These are phyloP conservation scores for Sminthurinus aureus DNA, from an alignment of 2,888 invertebrate species.

Conservation along the genomic window DNA sequence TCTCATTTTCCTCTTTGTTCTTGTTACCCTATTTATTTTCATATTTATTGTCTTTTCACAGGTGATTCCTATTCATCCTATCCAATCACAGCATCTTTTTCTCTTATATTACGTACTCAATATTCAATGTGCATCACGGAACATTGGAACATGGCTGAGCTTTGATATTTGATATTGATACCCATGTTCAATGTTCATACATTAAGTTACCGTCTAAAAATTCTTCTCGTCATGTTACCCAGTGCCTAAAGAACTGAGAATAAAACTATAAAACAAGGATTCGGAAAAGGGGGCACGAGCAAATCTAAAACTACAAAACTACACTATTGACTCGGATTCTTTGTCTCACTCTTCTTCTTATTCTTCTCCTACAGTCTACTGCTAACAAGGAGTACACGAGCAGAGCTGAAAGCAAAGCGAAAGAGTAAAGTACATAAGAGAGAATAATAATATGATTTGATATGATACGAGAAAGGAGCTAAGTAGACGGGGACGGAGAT, in stretches of 20 bases:
- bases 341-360: not conserved
- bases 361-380: not conserved
- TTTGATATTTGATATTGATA: no score
- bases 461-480: not conserved
- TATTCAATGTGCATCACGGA: no score
- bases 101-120: no score
- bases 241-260: not conserved
- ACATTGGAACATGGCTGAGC: no score
- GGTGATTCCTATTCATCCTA: no score
- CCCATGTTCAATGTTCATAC: no score
- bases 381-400: conserved; percentile 16
- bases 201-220: no score
- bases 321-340: conserved; percentile 14
- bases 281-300: not conserved
- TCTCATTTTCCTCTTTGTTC: not conserved
- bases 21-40: not conserved
- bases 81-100: no score
- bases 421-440: not conserved
- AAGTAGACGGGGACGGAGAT: no score
- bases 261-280: not conserved
- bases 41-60: no score
- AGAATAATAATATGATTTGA: not conserved
- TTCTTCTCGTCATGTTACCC: not conserved
- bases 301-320: not conserved
- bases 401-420: not conserved